Conservation (phyloP, 2,888 invertebrate species). For the Kuschelorhynchus macadamiae region DNA sequence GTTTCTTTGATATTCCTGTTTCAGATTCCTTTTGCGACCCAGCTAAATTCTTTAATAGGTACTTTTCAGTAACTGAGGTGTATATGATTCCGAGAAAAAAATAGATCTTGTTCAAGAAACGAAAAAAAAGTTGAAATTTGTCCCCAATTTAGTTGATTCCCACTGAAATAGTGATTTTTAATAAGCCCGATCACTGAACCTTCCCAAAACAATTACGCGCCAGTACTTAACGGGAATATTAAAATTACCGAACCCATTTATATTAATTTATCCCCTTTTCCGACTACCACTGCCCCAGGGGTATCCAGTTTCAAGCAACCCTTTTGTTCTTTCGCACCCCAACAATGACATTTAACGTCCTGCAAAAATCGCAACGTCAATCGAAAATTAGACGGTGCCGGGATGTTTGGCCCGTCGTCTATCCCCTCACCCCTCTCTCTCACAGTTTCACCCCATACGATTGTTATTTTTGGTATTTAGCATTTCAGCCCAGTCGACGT, state of each 20-base stretch:
- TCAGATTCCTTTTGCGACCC: too few species aligned
- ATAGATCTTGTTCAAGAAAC: too few species aligned
- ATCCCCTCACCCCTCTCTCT: slow-evolving; percentile 8
- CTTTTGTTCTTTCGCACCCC: slow-evolving; percentile 36
- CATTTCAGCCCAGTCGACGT: slow-evolving; percentile 33
- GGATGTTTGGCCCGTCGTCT: slow-evolving; percentile 13
- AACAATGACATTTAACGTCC: slow-evolving; percentile 42
- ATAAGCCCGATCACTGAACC: too few species aligned
- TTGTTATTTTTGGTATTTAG: slow-evolving; percentile 48
- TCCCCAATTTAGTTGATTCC: too few species aligned
- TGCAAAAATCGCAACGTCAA: slow-evolving; percentile 42
- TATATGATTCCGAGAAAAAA: too few species aligned
- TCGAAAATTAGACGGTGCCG: slow-evolving; percentile 35
- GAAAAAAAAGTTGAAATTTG: too few species aligned
- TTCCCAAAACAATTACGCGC: slow-evolving; percentile 17
- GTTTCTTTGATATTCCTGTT: too few species aligned
- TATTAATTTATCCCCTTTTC: slow-evolving; percentile 32
- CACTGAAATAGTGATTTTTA: too few species aligned
- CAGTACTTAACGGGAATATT: slow-evolving; percentile 17
- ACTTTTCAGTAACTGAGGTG: too few species aligned
- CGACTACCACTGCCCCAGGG: slow-evolving; percentile 10
- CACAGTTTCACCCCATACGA: slow-evolving; percentile 14
- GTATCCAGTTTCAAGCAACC: slow-evolving; percentile 42
- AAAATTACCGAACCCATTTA: slow-evolving; percentile 31
- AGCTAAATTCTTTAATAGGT: too few species aligned